Conservation (phyloP, 2,113 vertebrate genomes). For the Crotalus horridus region DNA sequence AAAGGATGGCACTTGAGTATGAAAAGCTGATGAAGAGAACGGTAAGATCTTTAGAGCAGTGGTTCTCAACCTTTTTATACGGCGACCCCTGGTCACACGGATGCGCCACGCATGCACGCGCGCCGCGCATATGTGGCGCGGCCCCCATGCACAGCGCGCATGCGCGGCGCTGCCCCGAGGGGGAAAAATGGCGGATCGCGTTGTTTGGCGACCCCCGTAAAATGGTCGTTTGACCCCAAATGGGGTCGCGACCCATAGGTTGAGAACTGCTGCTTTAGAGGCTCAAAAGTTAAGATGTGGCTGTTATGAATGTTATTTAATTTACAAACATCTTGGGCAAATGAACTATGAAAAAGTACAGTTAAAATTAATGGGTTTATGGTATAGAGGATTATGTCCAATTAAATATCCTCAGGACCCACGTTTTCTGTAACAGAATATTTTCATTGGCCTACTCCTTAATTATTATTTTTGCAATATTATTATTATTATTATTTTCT, state of each 20-base stretch:
- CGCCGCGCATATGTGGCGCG: too few species aligned
- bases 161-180: too few species aligned
- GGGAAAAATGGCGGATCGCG: too few species aligned
- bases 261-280: too few species aligned
- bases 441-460: neutral
- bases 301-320: neutral
- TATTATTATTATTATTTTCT: neutral
- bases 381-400: neutral
- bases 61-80: too few species aligned
- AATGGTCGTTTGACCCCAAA: too few species aligned
- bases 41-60: conserved; percentile 70
- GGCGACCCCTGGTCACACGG: too few species aligned
- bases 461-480: neutral
- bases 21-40: conserved; percentile 63
- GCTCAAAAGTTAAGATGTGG: neutral
- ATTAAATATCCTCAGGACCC: neutral
- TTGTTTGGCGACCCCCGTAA: too few species aligned
- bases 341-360: neutral
- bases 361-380: neutral
- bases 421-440: neutral
- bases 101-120: too few species aligned
- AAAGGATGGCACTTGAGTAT: conserved; percentile 56
- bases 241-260: too few species aligned
- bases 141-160: too few species aligned
- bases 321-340: neutral